Base-by-base conservation (phyloP, 1,140 invertebrate genomes). In the Neodiprion pinetum region DNA sequence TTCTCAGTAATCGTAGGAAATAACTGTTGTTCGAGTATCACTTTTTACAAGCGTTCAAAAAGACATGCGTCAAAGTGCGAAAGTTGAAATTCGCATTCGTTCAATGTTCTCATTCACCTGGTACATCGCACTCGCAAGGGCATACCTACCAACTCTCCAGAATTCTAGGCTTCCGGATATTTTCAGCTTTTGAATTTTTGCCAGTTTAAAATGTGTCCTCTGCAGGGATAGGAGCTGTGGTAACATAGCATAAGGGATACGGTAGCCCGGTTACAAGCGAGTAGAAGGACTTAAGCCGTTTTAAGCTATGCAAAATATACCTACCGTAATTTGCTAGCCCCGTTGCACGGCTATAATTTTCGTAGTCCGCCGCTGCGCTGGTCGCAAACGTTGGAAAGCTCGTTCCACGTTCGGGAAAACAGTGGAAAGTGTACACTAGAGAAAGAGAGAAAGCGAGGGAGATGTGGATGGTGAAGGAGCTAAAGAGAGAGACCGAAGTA, bases 251-350 rank as follows among this genome's bases (percentile, higher is more conserved):
- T 40, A 40, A 40, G 28, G 28, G 28, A 40, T 40, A 40, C 5
- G 28, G 28, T 40, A 40, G 28, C 28, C 28, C 53, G 8, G 53
- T 17, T 61, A 17, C 11, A 9, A 12, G n/a, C 53, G 53, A 61
- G 53, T 61, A 9, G 53, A 9, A 61, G 0, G 53, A 61, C n/a
- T 61, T 40, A 14, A 61, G n/a, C 11, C 53, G 11, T 12, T 61
- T 61, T 61, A 61, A 61, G 53, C 53, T 61, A 61, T 61, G 53
- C 53, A 61, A 61, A 61, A 61, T 61, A 61, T 61, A 61, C 53
- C 53, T 17, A 61, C 11, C 53, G 53, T 61, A 61, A 61, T 61
- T 61, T 61, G 53, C 53, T 61, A 61, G 53, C 53, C 11, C 53
- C 53, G 9, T 61, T 61, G 53, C 9, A 61, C 53, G 53, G 53